Base-by-base conservation (phyloP, 2,888 invertebrate species). In the Epistrophella euchroma region DNA sequence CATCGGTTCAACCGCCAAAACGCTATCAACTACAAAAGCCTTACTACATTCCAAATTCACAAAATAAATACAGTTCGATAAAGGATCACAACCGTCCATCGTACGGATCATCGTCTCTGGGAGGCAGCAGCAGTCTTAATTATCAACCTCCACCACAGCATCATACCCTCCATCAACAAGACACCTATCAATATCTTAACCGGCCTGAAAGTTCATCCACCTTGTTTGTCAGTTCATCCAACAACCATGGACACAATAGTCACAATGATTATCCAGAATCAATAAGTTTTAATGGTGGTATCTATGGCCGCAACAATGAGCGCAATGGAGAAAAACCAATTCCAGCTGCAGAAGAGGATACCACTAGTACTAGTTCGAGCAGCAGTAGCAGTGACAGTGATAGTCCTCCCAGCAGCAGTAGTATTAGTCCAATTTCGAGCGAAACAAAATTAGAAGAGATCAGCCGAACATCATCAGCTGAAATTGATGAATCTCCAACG, bases 1-100 rank as follows among this genome's bases (percentile, higher is more conserved):
- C 92, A 25, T 91, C 92, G 15, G 89, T 88, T 32, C 92, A 92
- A 81, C 92, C 92, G 22, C 92, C 92, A 4, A 92, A 92, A 74
- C 91, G 92, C 22, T 92, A 91, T 83, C 92, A 92, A 74, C 88
- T 91, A 22, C 92, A 92, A 75, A 92, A 92, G 72, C 92, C 92
- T 10, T 91, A 90, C 89, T 92, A 92, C 87, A 89, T 92, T 28
- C 91, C 92, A 0, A 89, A 88, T 25, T 82, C 89, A 43, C 89
- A 89, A 75, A 89, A 88, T n/a, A 88, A 88, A 79, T 89, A 88
- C 74, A 71, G 75, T 7, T 86, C 89, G 32, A 89, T 88, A 19
- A 89, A 89, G 37, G 83, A 88, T 43, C 78, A 71, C 17, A 84
- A 70, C 35, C 86, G 87, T 58, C 87, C 88, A 81, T 86, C 88